phyloP scores from a whole-genome alignment of 2,797 vertebrate genomes.

The Phataginus tetradactyla region DNA sequence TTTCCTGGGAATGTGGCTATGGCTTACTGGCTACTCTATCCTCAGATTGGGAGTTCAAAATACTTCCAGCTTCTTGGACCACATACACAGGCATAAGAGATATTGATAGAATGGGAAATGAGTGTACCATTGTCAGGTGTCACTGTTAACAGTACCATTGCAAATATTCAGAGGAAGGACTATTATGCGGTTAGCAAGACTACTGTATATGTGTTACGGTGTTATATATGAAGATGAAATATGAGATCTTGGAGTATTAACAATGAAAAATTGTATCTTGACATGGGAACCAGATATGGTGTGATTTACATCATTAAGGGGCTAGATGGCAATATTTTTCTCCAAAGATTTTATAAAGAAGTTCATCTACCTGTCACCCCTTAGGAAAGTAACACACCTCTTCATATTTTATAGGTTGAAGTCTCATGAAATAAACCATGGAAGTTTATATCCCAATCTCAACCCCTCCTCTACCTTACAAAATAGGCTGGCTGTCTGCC shows the following conservation, averaged over 20 bases:
- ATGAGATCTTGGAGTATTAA: background rate
- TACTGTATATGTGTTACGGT: background rate
- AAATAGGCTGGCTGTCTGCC: background rate
- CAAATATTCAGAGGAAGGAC: slow-evolving; percentile 27
- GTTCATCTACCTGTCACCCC: background rate
- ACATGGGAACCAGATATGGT: background rate
- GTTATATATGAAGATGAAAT: background rate
- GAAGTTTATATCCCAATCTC: background rate
- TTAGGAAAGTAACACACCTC: background rate
- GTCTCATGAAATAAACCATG: background rate
- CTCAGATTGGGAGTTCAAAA: background rate
- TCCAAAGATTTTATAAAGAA: background rate
- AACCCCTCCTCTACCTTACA: background rate
- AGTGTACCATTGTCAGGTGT: background rate
- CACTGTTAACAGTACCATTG: background rate
- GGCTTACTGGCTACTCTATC: background rate
- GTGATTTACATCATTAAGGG: background rate
- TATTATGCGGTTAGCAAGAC: background rate
- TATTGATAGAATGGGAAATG: background rate
- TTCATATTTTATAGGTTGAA: background rate
- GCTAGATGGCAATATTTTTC: background rate
- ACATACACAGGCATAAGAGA: background rate
- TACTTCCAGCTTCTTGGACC: background rate
- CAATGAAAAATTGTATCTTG: background rate
- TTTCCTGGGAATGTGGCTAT: background rate